A percentile compares a stretch with the other conserved stretches of the same genome.
Evolutionary conservation across 2,888 invertebrate genomes (phyloP).

Genomic region (Drosophila neoperkinsi): DNA sequence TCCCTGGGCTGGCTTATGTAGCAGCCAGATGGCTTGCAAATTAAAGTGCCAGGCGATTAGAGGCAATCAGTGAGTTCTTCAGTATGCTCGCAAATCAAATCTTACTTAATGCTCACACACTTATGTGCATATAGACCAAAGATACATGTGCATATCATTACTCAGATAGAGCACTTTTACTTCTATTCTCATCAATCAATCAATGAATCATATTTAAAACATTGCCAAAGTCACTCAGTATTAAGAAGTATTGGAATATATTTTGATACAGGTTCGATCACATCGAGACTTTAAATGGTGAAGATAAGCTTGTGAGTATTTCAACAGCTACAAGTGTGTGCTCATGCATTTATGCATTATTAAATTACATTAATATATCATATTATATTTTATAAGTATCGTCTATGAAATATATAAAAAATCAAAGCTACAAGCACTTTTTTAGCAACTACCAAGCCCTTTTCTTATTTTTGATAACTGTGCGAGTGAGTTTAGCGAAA

Average conservation of each 20-base stretch:
- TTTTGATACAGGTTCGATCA: not conserved
- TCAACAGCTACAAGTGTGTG: not conserved
- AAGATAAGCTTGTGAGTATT: not conserved
- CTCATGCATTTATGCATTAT: not conserved
- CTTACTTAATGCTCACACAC: slow-evolving; percentile 2
- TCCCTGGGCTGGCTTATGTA: slow-evolving; percentile 70
- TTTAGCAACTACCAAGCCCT: slow-evolving; percentile 1
- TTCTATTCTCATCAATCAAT: not conserved
- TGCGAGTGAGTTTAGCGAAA: slow-evolving; percentile 61
- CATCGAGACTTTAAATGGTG: not conserved
- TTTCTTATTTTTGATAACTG: not conserved
- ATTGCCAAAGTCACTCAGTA: not conserved
- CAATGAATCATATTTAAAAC: not conserved
- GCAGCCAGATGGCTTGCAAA: slow-evolving; percentile 71
- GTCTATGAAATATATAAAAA: slow-evolving; percentile 14
- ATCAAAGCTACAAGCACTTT: slow-evolving; percentile 23
- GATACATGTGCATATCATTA: not conserved
- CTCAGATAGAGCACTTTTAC: not conserved
- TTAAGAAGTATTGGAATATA: not conserved
- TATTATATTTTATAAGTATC: not conserved
- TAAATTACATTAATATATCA: not conserved
- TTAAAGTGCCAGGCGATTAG: slow-evolving; percentile 75
- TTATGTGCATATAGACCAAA: not conserved
- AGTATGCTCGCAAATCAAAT: slow-evolving; percentile 10
- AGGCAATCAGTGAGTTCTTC: slow-evolving; percentile 69